A percentile compares a stretch with the other conserved stretches of the same genome.
Evolutionary conservation across 2,797 vertebrate species (phyloP).

Genomic region (Agapornis canus): DNA sequence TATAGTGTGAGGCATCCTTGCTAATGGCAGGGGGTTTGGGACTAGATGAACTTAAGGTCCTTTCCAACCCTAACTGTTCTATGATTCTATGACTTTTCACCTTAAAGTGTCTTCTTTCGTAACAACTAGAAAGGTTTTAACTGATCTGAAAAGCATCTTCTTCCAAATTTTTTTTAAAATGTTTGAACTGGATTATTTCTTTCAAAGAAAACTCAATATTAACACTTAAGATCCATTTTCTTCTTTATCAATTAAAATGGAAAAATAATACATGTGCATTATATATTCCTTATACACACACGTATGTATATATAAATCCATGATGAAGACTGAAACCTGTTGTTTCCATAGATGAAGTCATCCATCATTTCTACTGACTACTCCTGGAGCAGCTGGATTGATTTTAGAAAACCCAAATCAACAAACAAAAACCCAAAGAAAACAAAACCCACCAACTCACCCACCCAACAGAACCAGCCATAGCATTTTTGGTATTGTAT

Average conservation of each 20-base stretch:
- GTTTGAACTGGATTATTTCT: not conserved
- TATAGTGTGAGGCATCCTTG: no score
- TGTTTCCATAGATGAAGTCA: not conserved
- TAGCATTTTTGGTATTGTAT: not conserved
- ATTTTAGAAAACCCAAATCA: not conserved
- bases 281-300: not conserved
- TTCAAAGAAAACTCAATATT: not conserved
- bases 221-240: not conserved
- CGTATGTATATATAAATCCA: not conserved
- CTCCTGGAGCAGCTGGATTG: not conserved
- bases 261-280: not conserved
- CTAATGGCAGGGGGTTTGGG: no score
- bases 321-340: not conserved
- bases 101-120: not conserved
- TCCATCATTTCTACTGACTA: not conserved
- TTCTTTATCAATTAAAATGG: not conserved
- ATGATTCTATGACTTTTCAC: not conserved
- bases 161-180: not conserved
- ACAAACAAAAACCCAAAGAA: not conserved
- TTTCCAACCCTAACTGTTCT: no score
- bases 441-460: accelerated
- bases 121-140: not conserved
- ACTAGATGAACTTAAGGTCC: no score
- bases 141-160: not conserved
- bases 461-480: not conserved